Percentiles rank a stretch among this genome's conserved stretches.
Evolutionary conservation across 2,797 vertebrate species (phyloP).

Genomic region (Gallinago solitaria): DNA sequence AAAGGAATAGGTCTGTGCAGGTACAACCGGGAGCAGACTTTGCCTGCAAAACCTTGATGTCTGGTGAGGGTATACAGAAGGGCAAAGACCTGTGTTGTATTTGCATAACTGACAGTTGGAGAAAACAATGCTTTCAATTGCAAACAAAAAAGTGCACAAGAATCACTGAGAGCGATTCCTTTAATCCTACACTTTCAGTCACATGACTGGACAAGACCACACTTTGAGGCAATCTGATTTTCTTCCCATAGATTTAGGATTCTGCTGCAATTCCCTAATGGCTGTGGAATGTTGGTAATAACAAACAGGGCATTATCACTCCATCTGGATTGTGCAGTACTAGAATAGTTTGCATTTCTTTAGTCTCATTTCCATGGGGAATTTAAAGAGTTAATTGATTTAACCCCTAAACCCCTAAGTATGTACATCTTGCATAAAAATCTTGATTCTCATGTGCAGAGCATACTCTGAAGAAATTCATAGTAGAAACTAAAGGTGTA

Average conservation of each 20-base stretch:
- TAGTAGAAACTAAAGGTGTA: not conserved
- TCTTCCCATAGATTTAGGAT: conserved; percentile 37
- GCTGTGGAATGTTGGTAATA: conserved; percentile 63
- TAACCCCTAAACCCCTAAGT: not conserved
- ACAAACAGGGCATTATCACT: conserved; percentile 46
- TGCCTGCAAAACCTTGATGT: conserved; percentile 22
- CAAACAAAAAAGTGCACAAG: not conserved
- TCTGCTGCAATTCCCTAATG: conserved; percentile 48
- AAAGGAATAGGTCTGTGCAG: conserved; percentile 45
- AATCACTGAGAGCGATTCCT: not conserved
- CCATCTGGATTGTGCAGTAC: conserved; percentile 39
- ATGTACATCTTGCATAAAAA: not conserved
- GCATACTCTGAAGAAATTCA: not conserved
- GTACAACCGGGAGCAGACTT: not conserved
- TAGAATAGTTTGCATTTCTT: conserved; percentile 61
- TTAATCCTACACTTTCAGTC: conserved; percentile 42
- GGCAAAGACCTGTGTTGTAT: not conserved
- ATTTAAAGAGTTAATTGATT: conserved; percentile 9
- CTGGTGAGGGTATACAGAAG: not conserved
- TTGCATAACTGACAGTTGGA: conserved; percentile 23
- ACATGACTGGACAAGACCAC: conserved; percentile 41
- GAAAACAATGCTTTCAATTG: not conserved
- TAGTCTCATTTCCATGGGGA: conserved; percentile 55
- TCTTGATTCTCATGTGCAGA: not conserved
- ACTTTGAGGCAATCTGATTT: conserved; percentile 43